These are phyloP conservation scores for Parnassius mnemosyne DNA, from an alignment of 2,888 invertebrate species.

Conservation along the genomic window DNA sequence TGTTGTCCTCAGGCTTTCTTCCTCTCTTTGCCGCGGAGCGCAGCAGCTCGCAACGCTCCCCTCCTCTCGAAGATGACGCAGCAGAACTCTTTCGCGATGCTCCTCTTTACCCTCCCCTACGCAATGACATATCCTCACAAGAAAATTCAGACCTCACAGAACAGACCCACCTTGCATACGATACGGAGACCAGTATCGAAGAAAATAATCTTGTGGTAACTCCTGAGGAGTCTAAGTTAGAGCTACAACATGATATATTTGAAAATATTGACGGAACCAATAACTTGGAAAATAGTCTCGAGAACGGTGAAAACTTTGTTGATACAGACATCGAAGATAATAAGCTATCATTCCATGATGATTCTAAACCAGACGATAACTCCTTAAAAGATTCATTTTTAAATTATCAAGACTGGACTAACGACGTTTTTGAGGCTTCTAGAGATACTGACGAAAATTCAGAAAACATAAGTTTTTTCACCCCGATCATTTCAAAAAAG, in stretches of 20 bases:
- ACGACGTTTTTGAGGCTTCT: slow-evolving; percentile 12
- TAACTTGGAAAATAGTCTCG: neutral
- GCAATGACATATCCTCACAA: slow-evolving; percentile 30
- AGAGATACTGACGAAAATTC: slow-evolving; percentile 11
- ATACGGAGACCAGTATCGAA: slow-evolving; percentile 51
- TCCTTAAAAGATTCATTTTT: slow-evolving; percentile 2
- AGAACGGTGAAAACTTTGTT: neutral
- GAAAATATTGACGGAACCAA: slow-evolving; percentile 12
- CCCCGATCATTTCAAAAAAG: slow-evolving; percentile 18
- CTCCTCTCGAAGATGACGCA: slow-evolving; percentile 50
- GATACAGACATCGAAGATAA: slow-evolving; percentile 11
- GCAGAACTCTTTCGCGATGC: slow-evolving; percentile 60
- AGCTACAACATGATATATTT: slow-evolving; percentile 2
- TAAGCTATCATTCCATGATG: neutral
- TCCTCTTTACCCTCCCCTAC: slow-evolving; percentile 57
- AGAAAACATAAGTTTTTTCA: slow-evolving; percentile 14
- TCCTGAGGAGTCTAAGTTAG: slow-evolving; percentile 36
- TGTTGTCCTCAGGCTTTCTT: slow-evolving; percentile 51
- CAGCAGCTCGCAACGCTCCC: slow-evolving; percentile 55
- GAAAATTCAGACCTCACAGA: slow-evolving; percentile 25
- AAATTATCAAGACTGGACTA: slow-evolving; percentile 3
- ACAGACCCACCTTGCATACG: slow-evolving; percentile 30
- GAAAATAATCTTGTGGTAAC: slow-evolving; percentile 44
- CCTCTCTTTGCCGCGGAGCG: slow-evolving; percentile 43
- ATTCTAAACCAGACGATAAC: slow-evolving; percentile 2